Base-by-base conservation (phyloP, 2,888 invertebrate genomes). In the Limulus polyphemus region DNA sequence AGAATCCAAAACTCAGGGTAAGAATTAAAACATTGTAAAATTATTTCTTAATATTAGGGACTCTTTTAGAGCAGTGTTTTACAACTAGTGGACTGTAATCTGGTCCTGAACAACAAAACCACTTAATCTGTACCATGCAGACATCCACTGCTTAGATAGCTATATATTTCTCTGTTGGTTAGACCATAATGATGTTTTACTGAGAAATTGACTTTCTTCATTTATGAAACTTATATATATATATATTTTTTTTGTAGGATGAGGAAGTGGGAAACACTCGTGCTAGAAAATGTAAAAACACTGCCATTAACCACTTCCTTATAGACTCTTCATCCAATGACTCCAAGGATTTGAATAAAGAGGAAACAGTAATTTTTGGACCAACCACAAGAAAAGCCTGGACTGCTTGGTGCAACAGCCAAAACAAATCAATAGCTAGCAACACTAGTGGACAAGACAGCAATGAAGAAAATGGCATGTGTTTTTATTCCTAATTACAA, bases 361-460 rank as follows among this genome's bases (percentile, higher is more conserved):
- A 74, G 64, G 73, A 70, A 63, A 13, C 13, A 51, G 9, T 51
- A 7, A 78, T 79, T 65, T 81, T 79, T 70, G 84, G 84, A 11
- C 84, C 85, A 4, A 86, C 86, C 46, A 86, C 87, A 10, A 79
- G 87, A 17, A 80, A 84, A 69, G 85, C 86, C 56, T 88, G 87
- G 87, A 84, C 84, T 7, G 85, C 86, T 73, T 85, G 83, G 81
- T 83, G 83, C 73, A 69, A 65, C n/a, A 66, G 62, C 50, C 49
- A 46, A 58, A 17, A 16, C 7, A 65, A 64, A 61, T 59, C 58
- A 46, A 60, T 56, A 47, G 13, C 55, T 9, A 46, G 56, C 3
- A 66, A 57, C 55, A 65, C 58, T 48, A 66, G 66, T 58, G 61
- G 64, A 5, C 64, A 66, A 54, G 66, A 65, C 47, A 64, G 65